Evolutionary conservation across 64 coral and sea anemone genomes (phyloP).

Genomic region (Actinia tenebrosa): DNA sequence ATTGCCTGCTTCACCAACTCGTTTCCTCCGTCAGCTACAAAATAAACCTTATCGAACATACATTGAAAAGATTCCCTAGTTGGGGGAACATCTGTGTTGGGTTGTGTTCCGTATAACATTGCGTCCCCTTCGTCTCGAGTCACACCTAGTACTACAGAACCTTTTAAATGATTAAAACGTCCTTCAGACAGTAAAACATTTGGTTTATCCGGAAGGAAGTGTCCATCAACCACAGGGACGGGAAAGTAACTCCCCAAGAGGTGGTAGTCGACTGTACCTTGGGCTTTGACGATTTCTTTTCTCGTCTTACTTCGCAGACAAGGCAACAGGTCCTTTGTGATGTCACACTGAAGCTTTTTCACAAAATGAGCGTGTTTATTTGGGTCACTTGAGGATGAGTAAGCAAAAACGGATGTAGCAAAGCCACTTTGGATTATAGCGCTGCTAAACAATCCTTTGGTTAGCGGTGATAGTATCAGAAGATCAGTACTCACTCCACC

Average conservation of each 20-base stretch:
- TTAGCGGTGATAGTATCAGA: constrained; percentile 46
- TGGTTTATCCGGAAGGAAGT: constrained; percentile 26
- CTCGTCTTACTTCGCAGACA: constrained; percentile 13
- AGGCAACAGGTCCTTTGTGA: not conserved
- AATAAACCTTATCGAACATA: not conserved
- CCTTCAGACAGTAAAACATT: constrained; percentile 4
- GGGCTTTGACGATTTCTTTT: not conserved
- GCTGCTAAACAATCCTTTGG: constrained; percentile 34
- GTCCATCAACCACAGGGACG: constrained; percentile 2
- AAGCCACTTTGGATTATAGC: constrained; percentile 47
- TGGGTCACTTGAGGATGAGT: not conserved
- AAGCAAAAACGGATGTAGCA: not conserved
- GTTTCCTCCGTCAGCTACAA: not conserved
- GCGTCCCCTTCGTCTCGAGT: constrained; percentile 8
- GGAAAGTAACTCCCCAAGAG: not conserved
- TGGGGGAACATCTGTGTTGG: not conserved
- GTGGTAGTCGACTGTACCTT: not conserved
- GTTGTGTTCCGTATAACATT: not conserved
- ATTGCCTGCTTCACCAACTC: constrained; percentile 12
- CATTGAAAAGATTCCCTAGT: not conserved
- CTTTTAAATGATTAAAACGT: constrained; percentile 10
- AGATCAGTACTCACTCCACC: constrained; percentile 38
- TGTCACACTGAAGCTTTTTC: not conserved
- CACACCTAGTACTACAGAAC: constrained; percentile 15
- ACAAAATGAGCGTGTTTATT: not conserved